Evolutionary conservation across 2,888 invertebrate genomes (phyloP).

Genomic region (Boloria euphrosyne): DNA sequence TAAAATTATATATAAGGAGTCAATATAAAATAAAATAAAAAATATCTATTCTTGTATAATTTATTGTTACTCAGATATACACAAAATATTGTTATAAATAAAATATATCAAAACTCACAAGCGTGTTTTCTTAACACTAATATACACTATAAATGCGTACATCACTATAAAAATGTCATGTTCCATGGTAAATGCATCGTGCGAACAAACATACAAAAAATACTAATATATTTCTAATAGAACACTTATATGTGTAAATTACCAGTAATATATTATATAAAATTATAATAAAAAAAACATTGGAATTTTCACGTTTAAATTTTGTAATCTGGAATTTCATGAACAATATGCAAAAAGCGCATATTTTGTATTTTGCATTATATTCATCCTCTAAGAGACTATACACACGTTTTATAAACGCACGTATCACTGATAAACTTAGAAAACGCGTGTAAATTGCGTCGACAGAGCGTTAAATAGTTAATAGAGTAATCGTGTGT

Average conservation of each 20-base stretch:
- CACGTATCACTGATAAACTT: too few species aligned
- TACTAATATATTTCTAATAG: neutral
- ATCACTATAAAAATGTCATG: constrained; percentile 27
- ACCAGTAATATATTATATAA: neutral
- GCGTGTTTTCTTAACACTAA: constrained; percentile 9
- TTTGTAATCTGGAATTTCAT: too few species aligned
- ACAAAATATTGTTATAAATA: constrained; percentile 37
- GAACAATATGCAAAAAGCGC: too few species aligned
- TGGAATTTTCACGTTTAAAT: too few species aligned
- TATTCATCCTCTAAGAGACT: too few species aligned
- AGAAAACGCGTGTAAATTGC: too few species aligned
- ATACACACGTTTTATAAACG: too few species aligned
- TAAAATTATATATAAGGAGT: neutral
- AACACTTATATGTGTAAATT: neutral
- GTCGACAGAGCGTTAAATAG: too few species aligned
- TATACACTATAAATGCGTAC: constrained; percentile 31
- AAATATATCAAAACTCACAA: constrained; percentile 28
- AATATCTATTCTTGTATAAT: constrained; percentile 36
- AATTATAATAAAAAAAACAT: neutral
- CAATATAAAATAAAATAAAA: constrained; percentile 32
- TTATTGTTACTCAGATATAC: constrained; percentile 42
- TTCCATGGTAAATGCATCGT: constrained; percentile 13
- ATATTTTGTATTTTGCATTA: too few species aligned
- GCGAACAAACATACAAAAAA: constrained; percentile 5
- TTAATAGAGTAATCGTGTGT: too few species aligned